Conservation (phyloP, 1,140 invertebrate species). For the Varroa destructor region DNA sequence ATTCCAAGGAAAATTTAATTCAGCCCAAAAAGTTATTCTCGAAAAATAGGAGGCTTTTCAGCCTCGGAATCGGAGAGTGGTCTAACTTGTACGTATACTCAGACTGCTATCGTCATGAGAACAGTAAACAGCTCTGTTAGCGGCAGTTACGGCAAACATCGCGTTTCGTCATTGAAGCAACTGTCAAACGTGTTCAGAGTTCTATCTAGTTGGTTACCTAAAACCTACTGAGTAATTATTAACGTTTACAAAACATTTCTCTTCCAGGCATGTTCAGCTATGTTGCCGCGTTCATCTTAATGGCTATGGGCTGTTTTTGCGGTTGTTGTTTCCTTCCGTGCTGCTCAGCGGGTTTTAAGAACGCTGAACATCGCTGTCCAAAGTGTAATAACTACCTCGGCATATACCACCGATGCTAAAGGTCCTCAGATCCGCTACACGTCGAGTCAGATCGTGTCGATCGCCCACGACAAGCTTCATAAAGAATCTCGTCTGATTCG, state of each 20-base stretch:
- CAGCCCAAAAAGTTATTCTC: no score
- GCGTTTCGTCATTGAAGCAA: neutral
- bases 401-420: slow-evolving; percentile 48
- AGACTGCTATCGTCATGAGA: no score
- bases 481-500: no score
- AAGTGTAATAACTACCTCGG: slow-evolving; percentile 66
- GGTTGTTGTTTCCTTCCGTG: slow-evolving; percentile 78
- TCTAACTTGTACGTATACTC: no score
- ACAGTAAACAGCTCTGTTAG: no score
- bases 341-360: slow-evolving; percentile 71
- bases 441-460: no score
- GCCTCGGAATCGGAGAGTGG: no score
- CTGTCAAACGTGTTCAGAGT: neutral
- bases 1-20: no score
- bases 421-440: neutral
- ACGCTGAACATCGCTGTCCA: slow-evolving; percentile 67
- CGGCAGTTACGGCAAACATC: no score
- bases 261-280: slow-evolving; percentile 4
- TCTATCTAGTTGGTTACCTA: neutral
- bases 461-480: no score
- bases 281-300: neutral
- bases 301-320: slow-evolving; percentile 10
- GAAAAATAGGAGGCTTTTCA: no score
- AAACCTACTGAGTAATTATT: neutral
- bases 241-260: neutral